phyloP scores from a whole-genome alignment of 2,113 vertebrate species.

The Neoarius graeffei region DNA sequence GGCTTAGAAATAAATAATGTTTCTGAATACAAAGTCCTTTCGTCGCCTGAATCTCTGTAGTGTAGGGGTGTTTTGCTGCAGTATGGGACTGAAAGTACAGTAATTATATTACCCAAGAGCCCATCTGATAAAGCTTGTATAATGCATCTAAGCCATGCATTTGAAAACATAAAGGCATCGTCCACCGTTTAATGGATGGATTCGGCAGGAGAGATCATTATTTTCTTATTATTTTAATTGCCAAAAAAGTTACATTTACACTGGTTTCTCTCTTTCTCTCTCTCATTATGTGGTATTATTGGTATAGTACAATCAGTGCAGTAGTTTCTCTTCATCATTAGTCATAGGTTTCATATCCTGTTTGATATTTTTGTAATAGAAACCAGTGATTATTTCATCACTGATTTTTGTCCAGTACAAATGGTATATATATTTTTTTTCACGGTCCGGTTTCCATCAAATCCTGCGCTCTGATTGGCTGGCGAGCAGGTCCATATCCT shows the following conservation, averaged over 20 bases:
- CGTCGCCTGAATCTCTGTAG: not conserved
- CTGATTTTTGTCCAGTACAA: not conserved
- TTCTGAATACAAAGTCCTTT: not conserved
- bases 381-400: not conserved
- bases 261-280: not conserved
- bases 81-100: conserved; percentile 28
- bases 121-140: conserved; percentile 25
- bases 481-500: no score
- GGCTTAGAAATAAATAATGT: not conserved
- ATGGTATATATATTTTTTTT: no score
- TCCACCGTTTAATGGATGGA: not conserved
- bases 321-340: not conserved
- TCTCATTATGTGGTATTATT: not conserved
- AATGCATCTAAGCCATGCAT: not conserved
- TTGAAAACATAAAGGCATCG: not conserved
- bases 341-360: not conserved
- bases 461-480: no score
- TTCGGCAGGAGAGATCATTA: not conserved
- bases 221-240: not conserved
- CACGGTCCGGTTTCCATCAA: no score
- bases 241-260: not conserved
- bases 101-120: conserved; percentile 31
- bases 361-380: conserved; percentile 1
- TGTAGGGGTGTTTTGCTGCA: not conserved
- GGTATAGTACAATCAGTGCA: not conserved